phyloP scores from a whole-genome alignment of 2,113 vertebrate species.

The Mobula birostris region DNA sequence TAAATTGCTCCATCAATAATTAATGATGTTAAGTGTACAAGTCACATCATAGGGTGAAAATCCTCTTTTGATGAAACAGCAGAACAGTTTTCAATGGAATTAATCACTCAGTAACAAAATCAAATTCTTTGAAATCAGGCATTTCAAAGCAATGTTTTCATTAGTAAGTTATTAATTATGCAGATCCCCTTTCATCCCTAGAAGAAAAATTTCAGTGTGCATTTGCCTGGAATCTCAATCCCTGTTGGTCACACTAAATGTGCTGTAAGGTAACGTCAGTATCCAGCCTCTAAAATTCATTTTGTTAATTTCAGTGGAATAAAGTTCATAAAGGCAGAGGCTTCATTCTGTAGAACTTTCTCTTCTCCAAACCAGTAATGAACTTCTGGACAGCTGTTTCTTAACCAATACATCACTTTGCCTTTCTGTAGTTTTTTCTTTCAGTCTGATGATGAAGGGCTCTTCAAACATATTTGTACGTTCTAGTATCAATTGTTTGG shows the following conservation, averaged over 20 bases:
- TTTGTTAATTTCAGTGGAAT: too few species aligned
- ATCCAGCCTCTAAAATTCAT: too few species aligned
- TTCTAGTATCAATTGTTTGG: too few species aligned
- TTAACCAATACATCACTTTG: neutral
- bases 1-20: neutral
- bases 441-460: neutral
- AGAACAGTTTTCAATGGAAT: neutral
- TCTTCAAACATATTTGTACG: neutral
- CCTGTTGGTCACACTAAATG: too few species aligned
- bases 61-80: neutral
- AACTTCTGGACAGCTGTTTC: neutral
- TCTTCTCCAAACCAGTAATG: too few species aligned
- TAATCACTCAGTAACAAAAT: slow-evolving; percentile 19
- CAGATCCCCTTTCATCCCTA: neutral
- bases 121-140: neutral
- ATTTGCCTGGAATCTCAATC: too few species aligned
- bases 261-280: too few species aligned
- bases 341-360: too few species aligned
- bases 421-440: neutral
- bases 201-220: neutral
- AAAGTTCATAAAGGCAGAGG: too few species aligned
- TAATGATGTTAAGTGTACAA: neutral
- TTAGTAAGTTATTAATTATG: neutral
- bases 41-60: neutral
- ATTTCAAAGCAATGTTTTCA: neutral